Evolutionary conservation across 2,888 invertebrate species (phyloP).

Genomic region (Amblyjoppa fuscipennis): DNA sequence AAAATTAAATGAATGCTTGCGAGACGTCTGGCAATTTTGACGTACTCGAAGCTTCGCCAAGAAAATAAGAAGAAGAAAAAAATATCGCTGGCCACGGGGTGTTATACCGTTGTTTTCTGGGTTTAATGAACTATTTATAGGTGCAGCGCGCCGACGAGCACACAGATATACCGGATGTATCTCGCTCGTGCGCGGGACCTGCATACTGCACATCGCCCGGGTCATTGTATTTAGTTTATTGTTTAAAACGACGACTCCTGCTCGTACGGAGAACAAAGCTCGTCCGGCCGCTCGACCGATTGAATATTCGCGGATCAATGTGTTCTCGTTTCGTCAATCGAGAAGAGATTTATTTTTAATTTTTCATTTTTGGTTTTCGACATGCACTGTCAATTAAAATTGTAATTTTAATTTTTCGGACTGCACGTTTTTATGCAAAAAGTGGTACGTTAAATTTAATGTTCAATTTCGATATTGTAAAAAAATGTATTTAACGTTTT

Average conservation of each 20-base stretch:
- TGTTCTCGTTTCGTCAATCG: neutral
- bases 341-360: neutral
- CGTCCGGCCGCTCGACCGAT: neutral
- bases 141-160: constrained; percentile 54
- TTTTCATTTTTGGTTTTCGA: neutral
- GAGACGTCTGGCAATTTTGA: constrained; percentile 37
- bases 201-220: constrained; percentile 63
- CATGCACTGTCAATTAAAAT: too few relatives aligned
- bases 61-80: constrained; percentile 46
- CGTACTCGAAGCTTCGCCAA: constrained; percentile 22
- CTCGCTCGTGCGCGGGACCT: constrained; percentile 68
- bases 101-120: constrained; percentile 39
- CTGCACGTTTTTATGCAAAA: too few relatives aligned
- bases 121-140: constrained; percentile 71
- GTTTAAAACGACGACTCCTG: constrained; percentile 28
- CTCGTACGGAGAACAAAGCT: neutral
- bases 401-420: too few relatives aligned
- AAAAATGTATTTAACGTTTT: too few relatives aligned
- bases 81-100: constrained; percentile 33
- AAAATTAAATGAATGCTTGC: neutral
- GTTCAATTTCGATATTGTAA: too few relatives aligned
- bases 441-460: too few relatives aligned
- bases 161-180: constrained; percentile 63
- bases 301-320: neutral
- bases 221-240: constrained; percentile 56